Percentiles rank a stretch among this genome's conserved stretches.
Conservation (phyloP, 2,888 invertebrate genomes). For the Biston stratarius region DNA sequence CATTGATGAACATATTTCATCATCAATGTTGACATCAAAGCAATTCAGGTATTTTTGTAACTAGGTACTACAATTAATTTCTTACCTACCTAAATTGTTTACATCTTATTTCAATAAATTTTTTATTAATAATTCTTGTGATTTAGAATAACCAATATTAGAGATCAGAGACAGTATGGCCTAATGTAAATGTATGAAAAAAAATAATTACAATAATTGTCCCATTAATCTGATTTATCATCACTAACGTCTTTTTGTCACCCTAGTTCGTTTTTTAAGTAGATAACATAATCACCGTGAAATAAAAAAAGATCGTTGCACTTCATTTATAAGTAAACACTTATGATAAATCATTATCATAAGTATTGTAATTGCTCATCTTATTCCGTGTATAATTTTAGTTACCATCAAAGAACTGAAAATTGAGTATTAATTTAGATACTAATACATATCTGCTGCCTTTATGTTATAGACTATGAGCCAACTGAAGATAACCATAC, state of each 20-base stretch:
- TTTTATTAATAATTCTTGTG: neutral
- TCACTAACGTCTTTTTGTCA: slow-evolving; percentile 25
- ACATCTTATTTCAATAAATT: neutral
- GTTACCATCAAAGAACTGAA: slow-evolving; percentile 45
- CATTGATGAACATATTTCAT: no score
- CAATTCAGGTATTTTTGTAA: no score
- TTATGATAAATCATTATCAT: slow-evolving; percentile 3
- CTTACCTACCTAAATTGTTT: neutral
- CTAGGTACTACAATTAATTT: neutral
- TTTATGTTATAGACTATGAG: slow-evolving; percentile 29
- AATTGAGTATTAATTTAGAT: slow-evolving; percentile 35
- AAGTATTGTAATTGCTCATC: no score
- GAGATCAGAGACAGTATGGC: slow-evolving; percentile 14
- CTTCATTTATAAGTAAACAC: neutral
- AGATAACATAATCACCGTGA: no score
- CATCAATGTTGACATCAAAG: no score
- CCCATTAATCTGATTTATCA: slow-evolving; percentile 5
- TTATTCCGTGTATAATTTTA: slow-evolving; percentile 20
- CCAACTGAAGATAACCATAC: no score
- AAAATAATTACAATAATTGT: no score
- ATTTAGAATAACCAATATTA: slow-evolving; percentile 5
- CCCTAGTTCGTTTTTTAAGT: slow-evolving; percentile 30
- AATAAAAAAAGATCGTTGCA: neutral
- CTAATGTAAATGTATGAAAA: slow-evolving; percentile 1
- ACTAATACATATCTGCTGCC: slow-evolving; percentile 50